Base-by-base conservation (phyloP, 2,888 invertebrate genomes). In the Trissolcus japonicus region DNA sequence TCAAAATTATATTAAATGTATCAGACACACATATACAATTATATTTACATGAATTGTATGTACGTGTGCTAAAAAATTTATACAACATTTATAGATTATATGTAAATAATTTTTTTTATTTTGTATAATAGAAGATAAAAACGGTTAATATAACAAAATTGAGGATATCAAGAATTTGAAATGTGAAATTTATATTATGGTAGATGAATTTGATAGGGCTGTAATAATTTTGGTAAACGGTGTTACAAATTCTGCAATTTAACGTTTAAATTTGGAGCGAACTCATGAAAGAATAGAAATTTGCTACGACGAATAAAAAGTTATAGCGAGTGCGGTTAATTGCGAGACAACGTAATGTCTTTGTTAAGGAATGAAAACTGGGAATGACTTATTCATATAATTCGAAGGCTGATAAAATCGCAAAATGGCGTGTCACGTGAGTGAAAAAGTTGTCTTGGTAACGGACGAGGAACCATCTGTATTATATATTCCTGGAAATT, bases 401-500 rank as follows among this genome's bases (percentile, higher is more conserved):
- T 69, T 78, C 57, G 62, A 75, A 67, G 46, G 41, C 71, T 50
- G 78, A 78, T 75, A 71, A 66, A 71, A 78, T 78, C 78, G 78
- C 78, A 55, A 74, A 72, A 61, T 51, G 61, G 19, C 54, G 63
- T 61, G 71, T 71, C 66, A 66, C 60, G 71, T 54, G 65, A 61
- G 59, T 59, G 71, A 74, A 75, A 78, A 78, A 75, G 73, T 78
- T 59, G 73, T 57, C 74, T 56, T 53, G 40, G 56, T 41, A 61
- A 63, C 63, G 63, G 50, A 54, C 55, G 71, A 69, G 54, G 54
- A 57, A 29, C 56, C 53, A 61, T 78, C 73, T 60, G 57, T 68
- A 69, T 74, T 72, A 73, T 65, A 79, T 73, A 76, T 76, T 79
- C 79, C 59, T 19, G 62, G 79, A 79, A 79, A 76, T 79, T 72